Conservation (phyloP, 2,113 vertebrate genomes). For the Hemichromis elongatus region DNA sequence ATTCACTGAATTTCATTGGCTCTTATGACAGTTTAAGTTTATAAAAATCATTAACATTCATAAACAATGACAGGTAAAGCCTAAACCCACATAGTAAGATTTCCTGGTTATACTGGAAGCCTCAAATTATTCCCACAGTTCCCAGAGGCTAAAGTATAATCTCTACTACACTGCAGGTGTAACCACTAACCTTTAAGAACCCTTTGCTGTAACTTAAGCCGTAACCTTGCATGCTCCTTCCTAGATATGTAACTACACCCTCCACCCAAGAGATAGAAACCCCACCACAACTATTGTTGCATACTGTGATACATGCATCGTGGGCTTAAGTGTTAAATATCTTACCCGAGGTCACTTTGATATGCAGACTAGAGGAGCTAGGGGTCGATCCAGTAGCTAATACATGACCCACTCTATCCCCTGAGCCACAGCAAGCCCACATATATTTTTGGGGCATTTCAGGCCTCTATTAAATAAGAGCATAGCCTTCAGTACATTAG, state of each 20-base stretch:
- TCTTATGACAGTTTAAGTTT: neutral
- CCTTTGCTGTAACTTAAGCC: neutral
- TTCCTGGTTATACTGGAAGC: neutral
- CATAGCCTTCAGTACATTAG: neutral
- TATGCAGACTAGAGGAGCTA: neutral
- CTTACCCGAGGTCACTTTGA: neutral
- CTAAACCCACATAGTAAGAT: neutral
- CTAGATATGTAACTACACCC: neutral
- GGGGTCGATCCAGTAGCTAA: accelerated
- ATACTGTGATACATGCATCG: neutral
- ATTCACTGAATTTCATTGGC: neutral
- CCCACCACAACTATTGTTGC: neutral
- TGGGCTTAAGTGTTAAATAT: neutral
- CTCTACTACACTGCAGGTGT: neutral
- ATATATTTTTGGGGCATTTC: neutral
- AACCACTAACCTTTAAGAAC: neutral
- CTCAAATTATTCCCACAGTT: neutral
- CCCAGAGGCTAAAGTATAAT: neutral
- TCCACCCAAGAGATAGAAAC: neutral
- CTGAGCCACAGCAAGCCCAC: neutral
- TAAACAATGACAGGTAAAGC: neutral
- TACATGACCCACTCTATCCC: neutral
- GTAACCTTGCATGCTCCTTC: neutral
- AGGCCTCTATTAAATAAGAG: neutral
- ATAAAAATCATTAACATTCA: neutral